Percentiles rank a stretch among this genome's conserved stretches.
Conservation (phyloP, 1,140 invertebrate species). For the Macrocentrus cingulum region DNA sequence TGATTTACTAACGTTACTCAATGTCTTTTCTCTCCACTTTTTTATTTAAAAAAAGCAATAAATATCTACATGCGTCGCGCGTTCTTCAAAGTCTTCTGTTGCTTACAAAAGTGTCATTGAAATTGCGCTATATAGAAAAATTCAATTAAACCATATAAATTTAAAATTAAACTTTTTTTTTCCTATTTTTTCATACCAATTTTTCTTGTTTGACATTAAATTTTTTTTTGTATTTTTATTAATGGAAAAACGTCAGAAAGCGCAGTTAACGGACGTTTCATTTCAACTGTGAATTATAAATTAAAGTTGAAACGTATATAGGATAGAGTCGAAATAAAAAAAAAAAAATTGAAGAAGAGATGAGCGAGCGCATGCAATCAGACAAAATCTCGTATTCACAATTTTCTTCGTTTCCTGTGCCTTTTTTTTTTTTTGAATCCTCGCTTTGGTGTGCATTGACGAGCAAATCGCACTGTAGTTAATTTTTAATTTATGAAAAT, state of each 20-base stretch:
- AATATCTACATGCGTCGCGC: not conserved
- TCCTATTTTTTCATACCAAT: too few relatives aligned
- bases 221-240: too few relatives aligned
- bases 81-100: not conserved
- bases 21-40: not conserved
- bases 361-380: slow-evolving; percentile 4
- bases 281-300: not conserved
- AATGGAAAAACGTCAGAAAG: not conserved
- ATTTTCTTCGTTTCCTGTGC: not conserved
- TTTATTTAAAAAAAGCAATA: not conserved
- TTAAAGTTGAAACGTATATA: not conserved
- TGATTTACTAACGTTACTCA: not conserved
- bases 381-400: slow-evolving; percentile 4
- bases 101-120: not conserved
- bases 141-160: too few relatives aligned
- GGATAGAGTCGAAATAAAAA: not conserved
- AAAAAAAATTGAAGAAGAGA: not conserved
- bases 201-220: too few relatives aligned
- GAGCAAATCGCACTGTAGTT: not conserved
- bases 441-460: not conserved
- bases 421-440: not conserved
- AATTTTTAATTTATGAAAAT: slow-evolving; percentile 23
- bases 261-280: not conserved
- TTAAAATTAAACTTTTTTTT: too few relatives aligned
- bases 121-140: too few relatives aligned